phyloP scores from a whole-genome alignment of 2,797 vertebrate genomes.

The Phylloscopus collybita region DNA sequence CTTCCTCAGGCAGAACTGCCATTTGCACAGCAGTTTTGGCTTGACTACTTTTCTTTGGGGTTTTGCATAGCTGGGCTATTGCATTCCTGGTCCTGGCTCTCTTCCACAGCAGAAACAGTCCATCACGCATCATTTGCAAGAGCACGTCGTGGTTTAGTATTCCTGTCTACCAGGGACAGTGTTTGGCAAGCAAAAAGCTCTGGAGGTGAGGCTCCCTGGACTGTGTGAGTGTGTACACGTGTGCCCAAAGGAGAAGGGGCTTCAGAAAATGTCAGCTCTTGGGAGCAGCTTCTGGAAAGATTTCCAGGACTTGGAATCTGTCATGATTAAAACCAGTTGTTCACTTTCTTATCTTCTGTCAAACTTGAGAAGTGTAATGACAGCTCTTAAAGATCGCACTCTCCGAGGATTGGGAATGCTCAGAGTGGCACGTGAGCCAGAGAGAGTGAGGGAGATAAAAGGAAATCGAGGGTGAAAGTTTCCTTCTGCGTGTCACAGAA shows the following conservation, averaged over 20 bases:
- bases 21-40: neutral
- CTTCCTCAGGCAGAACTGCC: neutral
- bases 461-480: conserved; percentile 1
- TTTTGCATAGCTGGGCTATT: neutral
- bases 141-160: neutral
- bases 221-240: neutral
- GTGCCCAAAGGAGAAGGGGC: neutral
- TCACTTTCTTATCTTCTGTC: conserved; percentile 63
- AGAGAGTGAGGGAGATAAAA: conserved; percentile 31
- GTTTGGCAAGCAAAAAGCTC: conserved; percentile 3
- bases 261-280: conserved; percentile 27
- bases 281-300: conserved; percentile 53
- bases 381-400: conserved; percentile 61
- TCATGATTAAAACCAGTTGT: conserved; percentile 66
- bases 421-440: conserved; percentile 50
- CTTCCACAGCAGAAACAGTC: conserved; percentile 3
- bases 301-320: conserved; percentile 57
- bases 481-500: neutral
- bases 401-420: conserved; percentile 54
- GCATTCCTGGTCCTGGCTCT: neutral
- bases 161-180: neutral
- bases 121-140: neutral
- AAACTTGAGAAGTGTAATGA: conserved; percentile 62
- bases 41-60: neutral
- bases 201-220: conserved; percentile 19